A percentile compares a stretch with the other conserved stretches of the same genome.
phyloP scores from a whole-genome alignment of 2,113 vertebrate species.

The Sprattus sprattus region DNA sequence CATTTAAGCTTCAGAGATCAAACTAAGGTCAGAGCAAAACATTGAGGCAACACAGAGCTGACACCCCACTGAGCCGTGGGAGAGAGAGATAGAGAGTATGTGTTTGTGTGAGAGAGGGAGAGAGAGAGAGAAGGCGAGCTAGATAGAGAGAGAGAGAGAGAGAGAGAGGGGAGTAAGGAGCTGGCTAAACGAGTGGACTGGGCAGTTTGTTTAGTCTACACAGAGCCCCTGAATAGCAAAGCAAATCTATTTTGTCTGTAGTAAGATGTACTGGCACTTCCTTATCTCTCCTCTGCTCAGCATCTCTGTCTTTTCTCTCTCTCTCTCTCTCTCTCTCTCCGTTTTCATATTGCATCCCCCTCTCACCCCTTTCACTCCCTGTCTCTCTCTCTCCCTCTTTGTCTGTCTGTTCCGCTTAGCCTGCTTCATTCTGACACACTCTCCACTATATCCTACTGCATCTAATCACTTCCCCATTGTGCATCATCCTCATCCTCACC shows the following conservation, averaged over 20 bases:
- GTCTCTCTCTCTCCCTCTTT: conserved; percentile 5
- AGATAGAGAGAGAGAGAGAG: background rate
- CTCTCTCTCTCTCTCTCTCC: background rate
- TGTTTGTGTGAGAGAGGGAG: background rate
- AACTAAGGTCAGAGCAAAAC: background rate
- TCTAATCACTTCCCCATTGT: conserved; percentile 19
- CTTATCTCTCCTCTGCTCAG: conserved; percentile 23
- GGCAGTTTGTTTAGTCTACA: conserved; percentile 33
- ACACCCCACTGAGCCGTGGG: background rate
- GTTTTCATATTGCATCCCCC: background rate
- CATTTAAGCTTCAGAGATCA: background rate
- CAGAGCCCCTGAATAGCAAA: background rate
- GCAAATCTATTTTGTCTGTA: conserved; percentile 17
- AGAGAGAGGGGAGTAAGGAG: background rate
- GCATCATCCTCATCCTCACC: conserved; percentile 22
- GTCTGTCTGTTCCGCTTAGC: background rate
- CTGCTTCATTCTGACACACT: conserved; percentile 16
- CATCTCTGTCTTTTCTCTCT: background rate
- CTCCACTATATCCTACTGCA: background rate
- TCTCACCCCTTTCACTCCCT: conserved; percentile 19
- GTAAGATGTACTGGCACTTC: conserved; percentile 17
- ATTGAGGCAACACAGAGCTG: background rate
- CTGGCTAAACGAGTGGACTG: background rate
- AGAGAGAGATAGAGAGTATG: background rate
- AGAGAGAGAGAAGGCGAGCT: background rate